These are phyloP conservation scores for Campylorhamphus procurvoides DNA, from an alignment of 2,113 vertebrate genomes.

Conservation along the genomic window DNA sequence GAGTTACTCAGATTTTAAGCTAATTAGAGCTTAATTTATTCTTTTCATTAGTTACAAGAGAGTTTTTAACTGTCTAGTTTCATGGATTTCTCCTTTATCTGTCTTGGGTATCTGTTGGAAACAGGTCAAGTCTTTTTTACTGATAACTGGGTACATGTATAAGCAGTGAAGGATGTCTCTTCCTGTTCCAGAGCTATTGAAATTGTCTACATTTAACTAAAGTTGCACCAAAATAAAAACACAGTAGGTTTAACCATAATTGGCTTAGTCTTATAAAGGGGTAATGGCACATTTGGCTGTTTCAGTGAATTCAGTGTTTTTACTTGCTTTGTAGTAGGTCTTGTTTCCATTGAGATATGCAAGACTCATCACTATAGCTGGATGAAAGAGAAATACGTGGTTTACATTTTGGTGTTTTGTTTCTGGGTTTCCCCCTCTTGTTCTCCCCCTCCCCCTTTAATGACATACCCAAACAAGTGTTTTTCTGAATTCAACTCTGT, in stretches of 20 bases:
- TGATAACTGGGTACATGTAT: neutral
- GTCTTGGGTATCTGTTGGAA: neutral
- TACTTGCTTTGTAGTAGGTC: neutral
- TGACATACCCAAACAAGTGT: neutral
- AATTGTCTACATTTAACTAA: slow-evolving; percentile 30
- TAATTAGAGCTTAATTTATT: neutral
- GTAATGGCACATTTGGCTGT: neutral
- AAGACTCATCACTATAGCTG: neutral
- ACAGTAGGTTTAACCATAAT: neutral
- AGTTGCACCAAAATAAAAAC: slow-evolving; percentile 3
- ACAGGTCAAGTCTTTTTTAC: neutral
- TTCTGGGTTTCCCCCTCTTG: neutral
- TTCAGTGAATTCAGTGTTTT: slow-evolving; percentile 10
- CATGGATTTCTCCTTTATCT: neutral
- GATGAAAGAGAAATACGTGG: neutral
- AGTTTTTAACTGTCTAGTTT: neutral
- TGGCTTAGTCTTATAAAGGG: neutral
- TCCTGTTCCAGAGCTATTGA: neutral
- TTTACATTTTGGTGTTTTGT: neutral
- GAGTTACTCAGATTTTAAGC: neutral
- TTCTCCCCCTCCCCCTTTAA: fast-evolving
- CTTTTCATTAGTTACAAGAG: neutral
- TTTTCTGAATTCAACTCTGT: neutral
- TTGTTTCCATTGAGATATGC: neutral
- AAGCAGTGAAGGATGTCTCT: neutral